phyloP scores from a whole-genome alignment of 2,888 invertebrate species.

The Drosophila emarginata region DNA sequence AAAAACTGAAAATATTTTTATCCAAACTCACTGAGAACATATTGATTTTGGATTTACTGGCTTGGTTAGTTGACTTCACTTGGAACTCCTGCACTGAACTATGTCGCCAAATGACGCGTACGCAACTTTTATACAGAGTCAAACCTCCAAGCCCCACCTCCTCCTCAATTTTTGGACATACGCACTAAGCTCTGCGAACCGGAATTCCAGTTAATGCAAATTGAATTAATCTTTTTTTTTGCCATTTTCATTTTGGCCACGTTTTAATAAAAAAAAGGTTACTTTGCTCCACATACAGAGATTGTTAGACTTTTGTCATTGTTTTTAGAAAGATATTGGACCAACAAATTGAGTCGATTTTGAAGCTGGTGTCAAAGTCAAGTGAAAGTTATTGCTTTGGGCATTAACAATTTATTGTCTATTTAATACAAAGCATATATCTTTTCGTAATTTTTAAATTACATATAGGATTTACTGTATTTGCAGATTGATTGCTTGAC shows the following conservation, averaged over 20 bases:
- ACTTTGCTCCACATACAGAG: slow-evolving; percentile 34
- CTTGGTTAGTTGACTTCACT: slow-evolving; percentile 63
- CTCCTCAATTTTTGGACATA: slow-evolving; percentile 11
- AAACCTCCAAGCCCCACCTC: slow-evolving; percentile 19
- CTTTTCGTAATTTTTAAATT: neutral
- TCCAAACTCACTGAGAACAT: slow-evolving; percentile 58
- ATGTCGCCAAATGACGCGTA: slow-evolving; percentile 75
- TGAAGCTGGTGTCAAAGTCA: slow-evolving; percentile 37
- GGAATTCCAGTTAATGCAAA: slow-evolving; percentile 67
- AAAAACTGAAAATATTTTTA: neutral
- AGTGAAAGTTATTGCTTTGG: slow-evolving; percentile 56
- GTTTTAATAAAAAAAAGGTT: slow-evolving; percentile 32
- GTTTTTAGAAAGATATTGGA: slow-evolving; percentile 18
- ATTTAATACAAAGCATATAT: neutral
- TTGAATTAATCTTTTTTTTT: slow-evolving; percentile 45
- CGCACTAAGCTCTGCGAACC: slow-evolving; percentile 48
- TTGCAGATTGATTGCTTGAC: neutral
- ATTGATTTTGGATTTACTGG: slow-evolving; percentile 34
- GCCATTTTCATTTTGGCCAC: slow-evolving; percentile 29
- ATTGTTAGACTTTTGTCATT: slow-evolving; percentile 21
- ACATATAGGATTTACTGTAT: neutral
- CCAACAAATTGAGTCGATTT: neutral
- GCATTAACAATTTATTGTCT: neutral
- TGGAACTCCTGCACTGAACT: slow-evolving; percentile 80
- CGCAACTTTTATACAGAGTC: slow-evolving; percentile 79